Evolutionary conservation across 2,113 vertebrate species (phyloP).

Genomic region (Suricata suricatta): DNA sequence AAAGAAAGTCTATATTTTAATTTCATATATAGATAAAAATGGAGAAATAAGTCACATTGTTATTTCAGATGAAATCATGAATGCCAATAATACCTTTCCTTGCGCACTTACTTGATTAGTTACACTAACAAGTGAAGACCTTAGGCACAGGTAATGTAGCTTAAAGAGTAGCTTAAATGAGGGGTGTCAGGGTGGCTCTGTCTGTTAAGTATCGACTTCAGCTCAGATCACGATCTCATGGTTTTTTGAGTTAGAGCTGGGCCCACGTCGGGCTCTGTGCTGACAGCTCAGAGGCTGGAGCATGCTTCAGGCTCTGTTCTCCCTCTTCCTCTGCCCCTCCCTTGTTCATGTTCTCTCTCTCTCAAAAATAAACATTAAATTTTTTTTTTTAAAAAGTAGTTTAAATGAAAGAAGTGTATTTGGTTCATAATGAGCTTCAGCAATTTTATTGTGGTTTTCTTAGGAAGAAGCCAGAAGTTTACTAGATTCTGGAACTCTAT

Average conservation of each 20-base stretch:
- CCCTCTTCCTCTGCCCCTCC: no score
- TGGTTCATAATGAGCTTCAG: not conserved
- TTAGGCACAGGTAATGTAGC: not conserved
- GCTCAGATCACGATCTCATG: no score
- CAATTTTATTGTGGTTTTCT: slow-evolving; percentile 4
- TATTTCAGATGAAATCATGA: not conserved
- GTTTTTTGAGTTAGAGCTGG: no score
- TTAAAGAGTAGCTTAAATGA: not conserved
- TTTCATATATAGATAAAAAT: not conserved
- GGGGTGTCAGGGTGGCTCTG: no score
- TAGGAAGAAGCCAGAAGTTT: not conserved
- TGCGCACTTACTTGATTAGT: not conserved
- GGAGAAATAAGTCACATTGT: not conserved
- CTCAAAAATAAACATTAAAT: no score
- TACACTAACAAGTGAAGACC: not conserved
- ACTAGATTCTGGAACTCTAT: not conserved
- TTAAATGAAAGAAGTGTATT: not conserved
- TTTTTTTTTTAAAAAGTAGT: not conserved
- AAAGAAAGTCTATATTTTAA: not conserved
- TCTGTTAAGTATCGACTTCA: no score
- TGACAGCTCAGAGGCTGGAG: no score
- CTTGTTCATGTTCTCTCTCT: no score
- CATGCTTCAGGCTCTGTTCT: no score
- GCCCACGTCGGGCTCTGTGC: no score
- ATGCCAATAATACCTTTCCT: not conserved